phyloP scores from a whole-genome alignment of 2,888 invertebrate species.

The Mamestra brassicae region DNA sequence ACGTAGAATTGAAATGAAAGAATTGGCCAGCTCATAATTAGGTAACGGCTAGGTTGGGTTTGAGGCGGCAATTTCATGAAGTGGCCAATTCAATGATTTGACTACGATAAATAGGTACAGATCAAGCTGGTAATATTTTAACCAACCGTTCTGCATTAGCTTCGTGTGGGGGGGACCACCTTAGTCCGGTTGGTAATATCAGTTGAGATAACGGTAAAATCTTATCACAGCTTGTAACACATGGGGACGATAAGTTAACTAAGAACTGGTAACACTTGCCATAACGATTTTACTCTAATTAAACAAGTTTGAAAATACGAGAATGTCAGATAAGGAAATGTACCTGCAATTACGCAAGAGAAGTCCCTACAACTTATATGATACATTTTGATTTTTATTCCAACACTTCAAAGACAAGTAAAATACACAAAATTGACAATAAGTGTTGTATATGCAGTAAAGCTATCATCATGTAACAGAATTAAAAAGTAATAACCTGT shows the following conservation, averaged over 20 bases:
- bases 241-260: slow-evolving; percentile 16
- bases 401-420: not conserved
- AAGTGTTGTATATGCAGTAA: not conserved
- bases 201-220: slow-evolving; percentile 54
- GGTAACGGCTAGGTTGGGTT: no score
- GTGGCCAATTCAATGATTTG: no score
- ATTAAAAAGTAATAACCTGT: slow-evolving; percentile 3
- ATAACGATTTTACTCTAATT: slow-evolving; percentile 40
- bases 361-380: not conserved
- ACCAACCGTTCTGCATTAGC: not conserved
- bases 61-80: no score
- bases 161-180: slow-evolving; percentile 31
- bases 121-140: not conserved
- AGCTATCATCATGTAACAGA: not conserved
- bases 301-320: slow-evolving; percentile 25
- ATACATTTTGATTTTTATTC: not conserved
- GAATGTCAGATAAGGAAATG: slow-evolving; percentile 11
- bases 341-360: not conserved
- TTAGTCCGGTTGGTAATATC: slow-evolving; percentile 43
- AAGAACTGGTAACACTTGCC: slow-evolving; percentile 19
- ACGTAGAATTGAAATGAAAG: no score
- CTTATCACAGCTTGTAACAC: slow-evolving; percentile 40
- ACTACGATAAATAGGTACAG: no score
- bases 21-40: no score
- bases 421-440: not conserved